Evolutionary conservation across 2,888 invertebrate species (phyloP).

Genomic region (Periphyllus acericola): DNA sequence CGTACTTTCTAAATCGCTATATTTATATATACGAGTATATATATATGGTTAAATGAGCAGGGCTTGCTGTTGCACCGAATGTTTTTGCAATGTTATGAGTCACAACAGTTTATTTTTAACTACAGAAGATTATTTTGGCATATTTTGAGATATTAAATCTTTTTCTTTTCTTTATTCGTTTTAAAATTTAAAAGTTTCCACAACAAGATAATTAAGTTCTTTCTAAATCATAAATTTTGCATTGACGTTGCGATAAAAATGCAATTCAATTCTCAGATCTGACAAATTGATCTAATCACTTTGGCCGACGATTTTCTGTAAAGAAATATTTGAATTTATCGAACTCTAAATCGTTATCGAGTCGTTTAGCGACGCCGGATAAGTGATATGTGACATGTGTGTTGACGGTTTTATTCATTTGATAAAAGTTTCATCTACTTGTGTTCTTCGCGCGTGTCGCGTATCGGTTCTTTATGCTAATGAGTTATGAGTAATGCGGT

Average conservation of each 20-base stretch:
- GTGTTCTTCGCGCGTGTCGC: neutral
- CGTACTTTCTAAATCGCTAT: neutral
- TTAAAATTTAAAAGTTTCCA: neutral
- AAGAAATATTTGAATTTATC: neutral
- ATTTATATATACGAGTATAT: neutral
- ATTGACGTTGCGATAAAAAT: neutral
- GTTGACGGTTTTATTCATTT: no score
- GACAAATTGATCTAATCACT: neutral
- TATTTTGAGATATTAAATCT: neutral
- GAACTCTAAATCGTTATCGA: no score
- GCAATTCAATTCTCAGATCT: neutral
- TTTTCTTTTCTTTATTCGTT: neutral
- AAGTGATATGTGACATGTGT: no score
- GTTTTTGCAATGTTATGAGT: conserved; percentile 24
- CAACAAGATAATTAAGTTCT: neutral
- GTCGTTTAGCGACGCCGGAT: no score
- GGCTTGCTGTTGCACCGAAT: neutral
- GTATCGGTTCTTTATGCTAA: neutral
- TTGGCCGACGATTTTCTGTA: neutral
- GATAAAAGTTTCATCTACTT: no score
- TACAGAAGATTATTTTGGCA: conserved; percentile 29
- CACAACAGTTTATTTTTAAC: conserved; percentile 44
- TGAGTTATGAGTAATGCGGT: neutral
- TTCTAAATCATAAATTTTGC: neutral
- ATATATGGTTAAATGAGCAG: neutral